phyloP scores from a whole-genome alignment of 1,140 invertebrate species.

The Medauroidea extradentata region DNA sequence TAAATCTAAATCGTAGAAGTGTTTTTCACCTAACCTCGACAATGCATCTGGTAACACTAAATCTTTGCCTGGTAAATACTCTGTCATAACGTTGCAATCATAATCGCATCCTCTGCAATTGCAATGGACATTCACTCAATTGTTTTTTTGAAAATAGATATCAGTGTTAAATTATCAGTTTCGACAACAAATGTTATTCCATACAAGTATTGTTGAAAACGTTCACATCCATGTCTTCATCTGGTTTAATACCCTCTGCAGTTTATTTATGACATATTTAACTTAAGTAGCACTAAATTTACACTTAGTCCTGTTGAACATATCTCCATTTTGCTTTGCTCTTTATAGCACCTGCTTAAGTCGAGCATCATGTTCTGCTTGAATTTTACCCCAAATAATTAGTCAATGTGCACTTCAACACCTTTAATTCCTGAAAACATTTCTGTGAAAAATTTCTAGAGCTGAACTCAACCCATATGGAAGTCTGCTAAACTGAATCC shows the following conservation, averaged over 20 bases:
- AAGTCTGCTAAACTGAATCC: constrained; percentile 9
- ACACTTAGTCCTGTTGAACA: constrained; percentile 31
- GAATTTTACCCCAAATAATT: constrained; percentile 23
- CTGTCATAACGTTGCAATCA: constrained; percentile 25
- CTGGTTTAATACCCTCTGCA: constrained; percentile 31
- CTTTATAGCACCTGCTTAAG: constrained; percentile 21
- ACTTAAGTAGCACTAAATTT: constrained; percentile 21
- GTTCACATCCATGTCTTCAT: constrained; percentile 29
- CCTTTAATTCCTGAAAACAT: constrained; percentile 18
- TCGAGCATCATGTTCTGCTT: constrained; percentile 14
- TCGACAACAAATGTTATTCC: constrained; percentile 28
- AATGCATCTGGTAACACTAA: constrained; percentile 6
- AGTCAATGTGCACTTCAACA: constrained; percentile 18
- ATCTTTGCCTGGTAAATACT: constrained; percentile 27
- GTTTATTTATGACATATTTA: constrained; percentile 36
- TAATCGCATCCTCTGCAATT: constrained; percentile 28
- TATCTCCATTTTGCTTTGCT: constrained; percentile 24
- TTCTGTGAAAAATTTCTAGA: constrained; percentile 20
- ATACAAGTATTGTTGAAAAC: constrained; percentile 41
- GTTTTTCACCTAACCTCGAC: background rate
- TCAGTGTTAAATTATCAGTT: constrained; percentile 31
- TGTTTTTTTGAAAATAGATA: constrained; percentile 30
- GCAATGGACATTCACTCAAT: constrained; percentile 17
- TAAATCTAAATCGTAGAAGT: background rate
- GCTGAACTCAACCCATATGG: constrained; percentile 17